Conservation (phyloP, 2,797 vertebrate species). For the Apogon hyalosoma region DNA sequence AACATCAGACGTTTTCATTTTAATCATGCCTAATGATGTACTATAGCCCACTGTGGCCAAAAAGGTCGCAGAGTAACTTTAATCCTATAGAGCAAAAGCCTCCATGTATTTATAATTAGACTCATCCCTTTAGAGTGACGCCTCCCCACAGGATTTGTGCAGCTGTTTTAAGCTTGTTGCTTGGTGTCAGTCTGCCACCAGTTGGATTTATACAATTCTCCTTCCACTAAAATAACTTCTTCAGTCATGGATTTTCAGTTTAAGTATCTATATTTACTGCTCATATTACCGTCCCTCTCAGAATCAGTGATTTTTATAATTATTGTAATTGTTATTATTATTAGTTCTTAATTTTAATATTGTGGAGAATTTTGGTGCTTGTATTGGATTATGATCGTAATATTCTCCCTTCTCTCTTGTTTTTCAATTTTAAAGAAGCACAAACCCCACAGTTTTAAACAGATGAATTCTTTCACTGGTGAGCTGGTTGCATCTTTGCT, state of each 20-base stretch:
- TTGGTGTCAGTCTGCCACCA: constrained; percentile 19
- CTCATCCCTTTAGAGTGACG: constrained; percentile 10
- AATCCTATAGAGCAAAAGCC: constrained; percentile 31
- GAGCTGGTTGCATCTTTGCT: too few relatives aligned
- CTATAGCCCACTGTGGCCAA: not conserved
- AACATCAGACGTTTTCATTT: constrained; percentile 19
- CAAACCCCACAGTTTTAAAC: too few relatives aligned
- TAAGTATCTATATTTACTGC: not conserved
- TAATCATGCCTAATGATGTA: not conserved
- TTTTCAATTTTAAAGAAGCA: too few relatives aligned
- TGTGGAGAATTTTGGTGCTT: too few relatives aligned
- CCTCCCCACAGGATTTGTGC: constrained; percentile 19
- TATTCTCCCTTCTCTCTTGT: too few relatives aligned
- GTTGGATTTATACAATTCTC: constrained; percentile 19
- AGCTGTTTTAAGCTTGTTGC: constrained; percentile 34
- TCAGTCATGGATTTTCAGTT: constrained; percentile 28
- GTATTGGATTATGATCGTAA: too few relatives aligned
- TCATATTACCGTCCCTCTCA: not conserved
- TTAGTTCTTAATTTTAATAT: too few relatives aligned
- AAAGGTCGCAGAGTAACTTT: constrained; percentile 10
- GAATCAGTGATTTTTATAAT: too few relatives aligned
- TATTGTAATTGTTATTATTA: too few relatives aligned
- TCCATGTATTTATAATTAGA: constrained; percentile 42
- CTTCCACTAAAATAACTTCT: constrained; percentile 30
- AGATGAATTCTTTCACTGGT: too few relatives aligned